A percentile compares a stretch with the other conserved stretches of the same genome.
Conservation (phyloP, 2,888 invertebrate species). For the Oeneis ivallda region DNA sequence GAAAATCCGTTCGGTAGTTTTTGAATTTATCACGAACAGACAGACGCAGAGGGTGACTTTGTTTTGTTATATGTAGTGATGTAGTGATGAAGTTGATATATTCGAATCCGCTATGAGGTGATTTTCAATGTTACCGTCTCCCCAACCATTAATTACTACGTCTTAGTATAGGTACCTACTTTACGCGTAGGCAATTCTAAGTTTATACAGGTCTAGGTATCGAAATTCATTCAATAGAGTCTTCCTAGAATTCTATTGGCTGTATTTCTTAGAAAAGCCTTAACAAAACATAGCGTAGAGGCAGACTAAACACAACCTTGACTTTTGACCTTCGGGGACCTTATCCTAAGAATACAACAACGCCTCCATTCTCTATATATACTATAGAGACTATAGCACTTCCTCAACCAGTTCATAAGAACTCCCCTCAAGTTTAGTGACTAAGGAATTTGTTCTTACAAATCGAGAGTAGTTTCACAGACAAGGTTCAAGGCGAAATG, state of each 20-base stretch:
- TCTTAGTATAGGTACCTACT: no score
- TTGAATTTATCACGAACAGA: no score
- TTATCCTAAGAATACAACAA: slow-evolving; percentile 20
- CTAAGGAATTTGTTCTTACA: slow-evolving; percentile 26
- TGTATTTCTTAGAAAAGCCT: slow-evolving; percentile 1
- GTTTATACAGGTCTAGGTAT: background rate
- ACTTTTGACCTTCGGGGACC: slow-evolving; percentile 42
- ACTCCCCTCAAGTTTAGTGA: slow-evolving; percentile 32
- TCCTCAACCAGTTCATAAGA: slow-evolving; percentile 29
- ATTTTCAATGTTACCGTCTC: no score
- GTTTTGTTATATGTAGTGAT: no score
- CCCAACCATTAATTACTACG: no score
- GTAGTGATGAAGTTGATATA: no score
- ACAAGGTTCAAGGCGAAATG: slow-evolving; percentile 26
- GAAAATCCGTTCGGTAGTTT: no score
- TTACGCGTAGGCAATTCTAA: no score
- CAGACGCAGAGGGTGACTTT: no score
- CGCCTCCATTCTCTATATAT: slow-evolving; percentile 14
- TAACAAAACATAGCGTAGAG: background rate
- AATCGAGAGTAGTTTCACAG: slow-evolving; percentile 19
- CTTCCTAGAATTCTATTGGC: background rate
- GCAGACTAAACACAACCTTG: slow-evolving; percentile 44
- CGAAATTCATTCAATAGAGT: background rate
- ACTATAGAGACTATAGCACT: slow-evolving; percentile 25
- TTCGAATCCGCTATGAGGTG: no score